Evolutionary conservation across 1,140 invertebrate genomes (phyloP), one percentile per base, ranked within the genome.

Genomic region (Eulimnadia texana): DNA sequence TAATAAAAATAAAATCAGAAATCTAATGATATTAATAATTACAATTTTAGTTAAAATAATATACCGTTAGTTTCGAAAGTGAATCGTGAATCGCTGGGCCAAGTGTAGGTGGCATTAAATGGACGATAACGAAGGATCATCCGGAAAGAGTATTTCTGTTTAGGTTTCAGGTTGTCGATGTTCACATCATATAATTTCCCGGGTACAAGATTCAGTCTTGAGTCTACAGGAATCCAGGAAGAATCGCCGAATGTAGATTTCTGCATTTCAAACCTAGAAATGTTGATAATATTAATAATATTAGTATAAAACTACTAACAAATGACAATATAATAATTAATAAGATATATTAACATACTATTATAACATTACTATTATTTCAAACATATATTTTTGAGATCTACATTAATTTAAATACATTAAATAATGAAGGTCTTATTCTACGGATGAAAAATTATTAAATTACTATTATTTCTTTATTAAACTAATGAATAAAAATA

Each of bases 61-160:
- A 71, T 77, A 85, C 84, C 84, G 29, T 83, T 68, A 3, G 89
- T 92, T 73, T 84, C 81, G 70, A 83, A 90, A 2, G 78, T 78
- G 68, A 87, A 90, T 54, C 74, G 72, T 1, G 77, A 76, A 65
- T 84, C 80, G 49, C 67, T 58, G 0, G 88, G 85, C 80, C 86
- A 90, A 23, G 80, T 68, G 65, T 82, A 87, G 0, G 76, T 69
- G 0, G 72, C 71, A 24, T 78, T 75, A n/a, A 74, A 71, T 0
- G 77, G 61, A 33, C 50, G 73, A 70, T 89, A 93, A 19, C 73
- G 76, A 0, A 90, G 66, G n/a, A 76, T 71, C 2, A 93, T 70
- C 29, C 81, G 78, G 67, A 90, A 88, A 54, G 80, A 80, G 67
- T 92, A 93, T 28, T 78, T 72, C 0, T 83, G 84, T 61, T 82